Evolutionary conservation across 2,113 vertebrate species (phyloP).

Genomic region (Steatornis caripensis): DNA sequence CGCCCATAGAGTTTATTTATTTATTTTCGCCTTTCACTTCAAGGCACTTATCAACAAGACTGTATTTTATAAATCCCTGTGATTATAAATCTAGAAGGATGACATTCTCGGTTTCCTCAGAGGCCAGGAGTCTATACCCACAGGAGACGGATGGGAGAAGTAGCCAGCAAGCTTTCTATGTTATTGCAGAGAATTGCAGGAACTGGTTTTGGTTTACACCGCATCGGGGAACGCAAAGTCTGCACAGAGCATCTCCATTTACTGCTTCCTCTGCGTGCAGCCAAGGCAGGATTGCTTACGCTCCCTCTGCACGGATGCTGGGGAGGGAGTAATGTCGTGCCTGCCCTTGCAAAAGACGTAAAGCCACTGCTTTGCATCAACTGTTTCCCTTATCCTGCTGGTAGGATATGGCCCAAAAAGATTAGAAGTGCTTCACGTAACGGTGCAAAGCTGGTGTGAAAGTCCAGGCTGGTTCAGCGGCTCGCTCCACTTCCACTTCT

Average conservation of each 20-base stretch:
- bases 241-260: constrained; percentile 30
- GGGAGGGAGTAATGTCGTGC: background rate
- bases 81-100: constrained; percentile 28
- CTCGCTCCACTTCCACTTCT: background rate
- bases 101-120: constrained; percentile 36
- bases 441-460: background rate
- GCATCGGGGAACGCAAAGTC: background rate
- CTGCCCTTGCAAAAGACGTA: background rate
- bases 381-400: background rate
- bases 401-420: background rate
- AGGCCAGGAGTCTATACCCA: constrained; percentile 12
- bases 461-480: background rate
- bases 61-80: constrained; percentile 31
- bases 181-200: constrained; percentile 51
- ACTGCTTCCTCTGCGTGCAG: background rate
- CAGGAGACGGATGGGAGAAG: constrained; percentile 6
- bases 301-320: background rate
- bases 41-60: background rate
- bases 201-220: constrained; percentile 58
- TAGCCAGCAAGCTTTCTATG: background rate
- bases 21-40: constrained; percentile 18
- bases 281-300: constrained; percentile 1
- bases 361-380: background rate
- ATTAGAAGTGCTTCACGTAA: background rate
- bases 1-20: constrained; percentile 15